Conservation (phyloP, 1,140 invertebrate genomes). For the Polypedilum pembai region DNA sequence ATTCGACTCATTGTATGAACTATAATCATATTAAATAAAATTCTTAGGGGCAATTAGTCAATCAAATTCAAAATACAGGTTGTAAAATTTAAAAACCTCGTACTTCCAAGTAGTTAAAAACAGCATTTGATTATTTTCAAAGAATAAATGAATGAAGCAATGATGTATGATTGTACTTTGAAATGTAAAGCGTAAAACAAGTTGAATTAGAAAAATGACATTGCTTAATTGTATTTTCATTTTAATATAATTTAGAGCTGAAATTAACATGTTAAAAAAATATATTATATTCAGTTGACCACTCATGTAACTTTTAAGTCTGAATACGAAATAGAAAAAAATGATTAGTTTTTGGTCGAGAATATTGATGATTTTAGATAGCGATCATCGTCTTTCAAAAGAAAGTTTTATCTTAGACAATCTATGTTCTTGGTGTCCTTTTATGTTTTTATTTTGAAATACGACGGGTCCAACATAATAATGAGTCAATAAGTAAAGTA, state of each 20-base stretch:
- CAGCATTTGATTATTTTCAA: background rate
- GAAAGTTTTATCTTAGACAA: background rate
- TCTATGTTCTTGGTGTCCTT: constrained; percentile 6
- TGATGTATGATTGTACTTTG: background rate
- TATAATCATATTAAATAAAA: background rate
- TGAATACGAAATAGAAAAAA: background rate
- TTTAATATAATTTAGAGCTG: too few species aligned
- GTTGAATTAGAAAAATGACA: too few species aligned
- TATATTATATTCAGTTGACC: background rate
- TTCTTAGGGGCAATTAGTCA: constrained; percentile 7
- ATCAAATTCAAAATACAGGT: constrained; percentile 24
- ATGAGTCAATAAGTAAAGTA: background rate
- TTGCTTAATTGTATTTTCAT: too few species aligned
- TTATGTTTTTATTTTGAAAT: background rate
- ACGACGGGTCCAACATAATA: constrained; percentile 10
- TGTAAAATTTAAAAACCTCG: constrained; percentile 23
- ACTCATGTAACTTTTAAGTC: background rate
- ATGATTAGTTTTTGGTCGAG: background rate
- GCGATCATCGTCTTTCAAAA: background rate
- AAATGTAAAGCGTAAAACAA: background rate
- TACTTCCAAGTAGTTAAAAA: constrained; percentile 25
- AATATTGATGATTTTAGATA: background rate
- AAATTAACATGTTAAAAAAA: too few species aligned
- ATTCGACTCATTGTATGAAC: too few species aligned
- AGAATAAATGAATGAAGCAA: background rate